Percentiles rank a stretch among this genome's conserved stretches.
Conservation (phyloP, 2,888 invertebrate species). For the Tubulanus polymorphus region DNA sequence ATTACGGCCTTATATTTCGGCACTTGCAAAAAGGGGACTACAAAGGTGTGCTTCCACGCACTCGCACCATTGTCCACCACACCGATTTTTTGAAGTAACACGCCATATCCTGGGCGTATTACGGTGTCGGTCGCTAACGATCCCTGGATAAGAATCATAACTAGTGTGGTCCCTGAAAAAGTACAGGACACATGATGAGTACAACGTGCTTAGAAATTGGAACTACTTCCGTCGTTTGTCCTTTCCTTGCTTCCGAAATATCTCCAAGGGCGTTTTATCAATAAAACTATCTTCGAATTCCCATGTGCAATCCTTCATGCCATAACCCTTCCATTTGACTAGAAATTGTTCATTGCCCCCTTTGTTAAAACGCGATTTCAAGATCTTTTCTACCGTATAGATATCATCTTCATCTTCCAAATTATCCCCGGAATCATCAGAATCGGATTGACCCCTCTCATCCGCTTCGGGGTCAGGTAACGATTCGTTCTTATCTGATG, state of each 20-base stretch:
- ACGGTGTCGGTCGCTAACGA: neutral
- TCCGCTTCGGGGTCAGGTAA: too few species aligned
- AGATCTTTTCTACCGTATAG: neutral
- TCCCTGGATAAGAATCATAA: neutral
- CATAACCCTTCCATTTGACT: neutral
- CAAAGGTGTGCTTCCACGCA: neutral
- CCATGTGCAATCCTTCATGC: neutral
- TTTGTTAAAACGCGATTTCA: neutral
- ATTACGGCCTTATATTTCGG: too few species aligned
- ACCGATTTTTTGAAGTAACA: neutral
- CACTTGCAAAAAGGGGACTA: neutral
- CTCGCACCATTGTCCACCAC: neutral
- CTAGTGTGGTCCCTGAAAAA: neutral
- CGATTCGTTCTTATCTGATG: too few species aligned
- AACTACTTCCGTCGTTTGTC: too few species aligned
- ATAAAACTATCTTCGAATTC: neutral
- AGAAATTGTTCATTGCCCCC: neutral
- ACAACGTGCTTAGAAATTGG: neutral
- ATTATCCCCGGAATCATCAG: too few species aligned
- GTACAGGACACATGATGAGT: neutral
- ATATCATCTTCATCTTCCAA: neutral
- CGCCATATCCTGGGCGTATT: neutral
- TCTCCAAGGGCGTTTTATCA: neutral
- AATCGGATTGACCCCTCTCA: too few species aligned
- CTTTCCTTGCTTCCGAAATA: too few species aligned